Evolutionary conservation across 2,113 vertebrate genomes (phyloP).

Genomic region (Malurus cyaneus): DNA sequence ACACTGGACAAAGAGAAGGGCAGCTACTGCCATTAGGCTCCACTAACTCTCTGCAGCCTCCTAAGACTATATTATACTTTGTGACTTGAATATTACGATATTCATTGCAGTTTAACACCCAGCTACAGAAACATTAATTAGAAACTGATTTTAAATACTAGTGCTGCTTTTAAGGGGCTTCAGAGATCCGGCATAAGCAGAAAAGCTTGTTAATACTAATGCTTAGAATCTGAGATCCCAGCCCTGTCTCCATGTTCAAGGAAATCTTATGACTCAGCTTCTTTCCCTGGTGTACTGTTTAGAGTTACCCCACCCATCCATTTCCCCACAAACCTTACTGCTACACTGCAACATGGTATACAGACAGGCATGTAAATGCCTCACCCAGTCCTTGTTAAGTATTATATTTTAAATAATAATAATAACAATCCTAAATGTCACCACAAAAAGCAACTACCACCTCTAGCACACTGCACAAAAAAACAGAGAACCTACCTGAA

Average conservation of each 20-base stretch:
- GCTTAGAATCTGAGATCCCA: background rate
- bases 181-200: background rate
- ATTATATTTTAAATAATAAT: background rate
- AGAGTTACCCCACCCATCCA: slow-evolving; percentile 25
- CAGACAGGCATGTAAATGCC: background rate
- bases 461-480: background rate
- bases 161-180: background rate
- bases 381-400: background rate
- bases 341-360: background rate
- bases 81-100: background rate
- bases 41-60: background rate
- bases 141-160: background rate
- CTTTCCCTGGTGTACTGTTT: slow-evolving; percentile 31
- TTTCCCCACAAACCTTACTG: background rate
- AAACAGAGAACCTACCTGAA: background rate
- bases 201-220: background rate
- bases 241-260: background rate
- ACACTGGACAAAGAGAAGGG: background rate
- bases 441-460: background rate
- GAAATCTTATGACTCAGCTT: slow-evolving; percentile 45
- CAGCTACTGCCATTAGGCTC: background rate
- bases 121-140: background rate
- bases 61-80: background rate
- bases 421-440: background rate
- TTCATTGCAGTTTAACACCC: background rate